phyloP scores from a whole-genome alignment of 2,797 vertebrate genomes.

The Brachyalestes nurse region DNA sequence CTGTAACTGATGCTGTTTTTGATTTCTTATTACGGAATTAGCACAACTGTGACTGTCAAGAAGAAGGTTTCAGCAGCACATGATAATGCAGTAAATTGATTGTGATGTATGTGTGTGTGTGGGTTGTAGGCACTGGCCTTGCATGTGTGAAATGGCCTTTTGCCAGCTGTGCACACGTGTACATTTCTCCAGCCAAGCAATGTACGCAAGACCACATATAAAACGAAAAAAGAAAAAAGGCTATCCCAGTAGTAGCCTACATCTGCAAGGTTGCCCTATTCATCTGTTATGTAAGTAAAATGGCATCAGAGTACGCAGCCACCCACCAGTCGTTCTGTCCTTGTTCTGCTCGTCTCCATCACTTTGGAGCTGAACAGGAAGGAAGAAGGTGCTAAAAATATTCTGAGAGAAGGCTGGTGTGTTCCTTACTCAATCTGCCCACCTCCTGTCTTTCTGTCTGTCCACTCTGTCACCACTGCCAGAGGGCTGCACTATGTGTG shows the following conservation, averaged over 20 bases:
- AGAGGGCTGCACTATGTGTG: conserved; percentile 11
- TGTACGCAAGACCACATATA: background rate
- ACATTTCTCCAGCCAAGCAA: background rate
- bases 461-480: conserved; percentile 63
- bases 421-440: conserved; percentile 69
- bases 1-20: conserved; percentile 68
- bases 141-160: background rate
- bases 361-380: conserved; percentile 64
- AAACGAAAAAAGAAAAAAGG: conserved; percentile 12
- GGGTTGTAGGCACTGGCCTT: background rate
- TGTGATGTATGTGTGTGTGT: background rate
- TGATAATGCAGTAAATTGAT: background rate
- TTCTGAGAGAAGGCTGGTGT: conserved; percentile 64
- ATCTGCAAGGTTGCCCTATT: conserved; percentile 20
- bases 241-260: conserved; percentile 15
- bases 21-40: conserved; percentile 62
- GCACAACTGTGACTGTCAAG: conserved; percentile 20
- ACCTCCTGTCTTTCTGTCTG: conserved; percentile 74
- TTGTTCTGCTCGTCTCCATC: conserved; percentile 60
- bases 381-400: conserved; percentile 68
- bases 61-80: background rate
- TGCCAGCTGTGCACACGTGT: conserved; percentile 1
- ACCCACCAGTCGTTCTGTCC: conserved; percentile 61
- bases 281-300: conserved; percentile 49
- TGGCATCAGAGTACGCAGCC: conserved; percentile 34